A percentile compares a stretch with the other conserved stretches of the same genome.
These are phyloP conservation scores for Chaetodon auriga DNA, from an alignment of 2,113 vertebrate species.

Conservation along the genomic window DNA sequence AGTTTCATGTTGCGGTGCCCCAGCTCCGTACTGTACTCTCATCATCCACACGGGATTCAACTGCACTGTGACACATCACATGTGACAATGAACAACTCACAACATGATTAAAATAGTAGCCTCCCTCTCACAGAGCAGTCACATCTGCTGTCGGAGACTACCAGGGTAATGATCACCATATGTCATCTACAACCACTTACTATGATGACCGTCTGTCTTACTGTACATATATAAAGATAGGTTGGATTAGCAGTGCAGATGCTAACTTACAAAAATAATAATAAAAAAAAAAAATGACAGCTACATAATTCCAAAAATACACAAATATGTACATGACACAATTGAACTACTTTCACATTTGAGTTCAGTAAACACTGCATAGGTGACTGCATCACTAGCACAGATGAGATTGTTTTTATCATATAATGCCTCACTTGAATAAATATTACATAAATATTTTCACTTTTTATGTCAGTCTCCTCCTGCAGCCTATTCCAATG, in stretches of 20 bases:
- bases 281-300: constrained; percentile 50
- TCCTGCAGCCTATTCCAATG: constrained; percentile 21
- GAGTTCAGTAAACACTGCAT: constrained; percentile 80
- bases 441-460: constrained; percentile 78
- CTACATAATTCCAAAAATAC: constrained; percentile 66
- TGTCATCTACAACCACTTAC: constrained; percentile 31
- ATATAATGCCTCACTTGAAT: constrained; percentile 75
- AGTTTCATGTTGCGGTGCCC: constrained; percentile 42
- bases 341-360: constrained; percentile 75
- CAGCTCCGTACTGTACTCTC: constrained; percentile 39
- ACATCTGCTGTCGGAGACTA: constrained; percentile 27
- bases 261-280: constrained; percentile 69
- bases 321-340: constrained; percentile 74
- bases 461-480: constrained; percentile 47
- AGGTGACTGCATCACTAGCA: constrained; percentile 80
- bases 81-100: constrained; percentile 60
- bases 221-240: constrained; percentile 47
- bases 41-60: constrained; percentile 34
- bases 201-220: constrained; percentile 14
- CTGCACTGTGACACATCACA: constrained; percentile 49
- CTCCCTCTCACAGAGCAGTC: constrained; percentile 35
- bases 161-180: constrained; percentile 33
- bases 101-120: constrained; percentile 59
- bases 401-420: constrained; percentile 65
- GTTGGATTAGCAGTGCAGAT: constrained; percentile 64